Evolutionary conservation across 2,888 invertebrate species (phyloP).

Genomic region (Lasioglossum villosulum): DNA sequence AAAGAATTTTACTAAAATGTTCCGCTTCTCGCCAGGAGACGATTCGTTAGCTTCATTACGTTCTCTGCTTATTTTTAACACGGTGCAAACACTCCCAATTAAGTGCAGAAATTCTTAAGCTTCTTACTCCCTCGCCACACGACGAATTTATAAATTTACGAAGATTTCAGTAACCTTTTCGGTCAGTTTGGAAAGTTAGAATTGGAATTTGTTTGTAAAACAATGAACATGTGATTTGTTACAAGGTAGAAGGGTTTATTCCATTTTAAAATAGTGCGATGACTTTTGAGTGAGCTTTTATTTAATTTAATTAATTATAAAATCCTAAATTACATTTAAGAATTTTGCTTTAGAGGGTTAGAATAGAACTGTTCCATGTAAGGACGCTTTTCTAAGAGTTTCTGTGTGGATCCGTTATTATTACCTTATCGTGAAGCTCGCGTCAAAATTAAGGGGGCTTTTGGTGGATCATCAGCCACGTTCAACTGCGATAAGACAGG

Average conservation of each 20-base stretch:
- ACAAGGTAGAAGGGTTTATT: no score
- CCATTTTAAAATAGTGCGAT: no score
- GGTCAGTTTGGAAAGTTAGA: no score
- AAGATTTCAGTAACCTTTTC: neutral
- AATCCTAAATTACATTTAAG: neutral
- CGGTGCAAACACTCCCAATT: neutral
- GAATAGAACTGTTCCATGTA: neutral
- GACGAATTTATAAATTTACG: neutral
- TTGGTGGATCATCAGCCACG: constrained; percentile 61
- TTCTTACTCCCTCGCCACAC: neutral
- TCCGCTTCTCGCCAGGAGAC: neutral
- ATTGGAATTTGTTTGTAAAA: no score
- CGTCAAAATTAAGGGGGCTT: constrained; percentile 33
- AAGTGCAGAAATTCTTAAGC: neutral
- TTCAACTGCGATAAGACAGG: constrained; percentile 66
- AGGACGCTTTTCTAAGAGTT: neutral
- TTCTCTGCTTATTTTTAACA: neutral
- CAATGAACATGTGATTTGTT: no score
- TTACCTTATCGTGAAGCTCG: neutral
- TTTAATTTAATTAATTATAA: no score
- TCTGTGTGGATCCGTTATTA: neutral
- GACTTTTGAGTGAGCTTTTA: no score
- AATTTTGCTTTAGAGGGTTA: neutral
- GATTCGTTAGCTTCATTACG: neutral
- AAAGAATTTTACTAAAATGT: neutral